Conservation (phyloP, 2,797 vertebrate genomes). For the Hemibagrus guttatus region DNA sequence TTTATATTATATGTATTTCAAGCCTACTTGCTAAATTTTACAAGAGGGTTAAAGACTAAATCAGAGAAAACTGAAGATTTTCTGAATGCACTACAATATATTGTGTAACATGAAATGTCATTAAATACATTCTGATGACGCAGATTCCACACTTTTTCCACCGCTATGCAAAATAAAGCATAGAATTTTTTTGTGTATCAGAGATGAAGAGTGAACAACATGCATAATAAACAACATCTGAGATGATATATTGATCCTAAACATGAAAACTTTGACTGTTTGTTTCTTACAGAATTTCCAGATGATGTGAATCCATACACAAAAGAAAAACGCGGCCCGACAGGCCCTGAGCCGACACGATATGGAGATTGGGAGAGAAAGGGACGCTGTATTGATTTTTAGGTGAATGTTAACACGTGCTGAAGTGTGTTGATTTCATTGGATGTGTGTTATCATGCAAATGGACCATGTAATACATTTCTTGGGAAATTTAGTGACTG, state of each 20-base stretch:
- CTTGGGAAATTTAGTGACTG: no score
- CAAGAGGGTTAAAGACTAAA: neutral
- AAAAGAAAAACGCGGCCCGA: slow-evolving; percentile 91
- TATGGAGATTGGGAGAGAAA: slow-evolving; percentile 98
- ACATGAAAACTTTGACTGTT: neutral
- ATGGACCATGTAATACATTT: neutral
- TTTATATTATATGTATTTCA: no score
- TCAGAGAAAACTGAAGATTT: neutral
- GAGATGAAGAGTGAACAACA: neutral
- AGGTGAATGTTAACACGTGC: slow-evolving; percentile 50
- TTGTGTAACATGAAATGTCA: neutral
- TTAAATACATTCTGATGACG: neutral
- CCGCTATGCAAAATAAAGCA: neutral
- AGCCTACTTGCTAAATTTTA: no score
- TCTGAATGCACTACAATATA: neutral
- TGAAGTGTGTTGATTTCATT: neutral
- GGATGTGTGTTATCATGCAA: neutral
- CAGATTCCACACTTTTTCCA: neutral
- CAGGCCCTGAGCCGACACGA: slow-evolving; percentile 94
- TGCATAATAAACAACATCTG: neutral
- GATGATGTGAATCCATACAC: slow-evolving; percentile 89
- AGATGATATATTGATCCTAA: neutral
- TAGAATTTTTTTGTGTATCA: neutral
- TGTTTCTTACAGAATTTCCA: slow-evolving; percentile 80
- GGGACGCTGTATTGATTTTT: slow-evolving; percentile 97